Conservation (phyloP, 1,140 invertebrate species). For the Monochamus saltuarius region DNA sequence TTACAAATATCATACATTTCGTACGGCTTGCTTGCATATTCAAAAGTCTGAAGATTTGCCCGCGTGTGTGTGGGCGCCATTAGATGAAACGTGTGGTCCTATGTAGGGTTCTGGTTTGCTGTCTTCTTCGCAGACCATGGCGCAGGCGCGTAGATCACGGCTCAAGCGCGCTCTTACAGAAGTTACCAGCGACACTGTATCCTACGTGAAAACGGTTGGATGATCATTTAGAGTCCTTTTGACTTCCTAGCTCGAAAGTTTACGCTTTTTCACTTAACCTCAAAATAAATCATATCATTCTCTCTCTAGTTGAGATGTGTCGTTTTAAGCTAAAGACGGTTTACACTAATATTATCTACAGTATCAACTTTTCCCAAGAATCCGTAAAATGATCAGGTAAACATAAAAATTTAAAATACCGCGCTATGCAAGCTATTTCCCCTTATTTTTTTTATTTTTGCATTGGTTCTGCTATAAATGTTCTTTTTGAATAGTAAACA, state of each 20-base stretch:
- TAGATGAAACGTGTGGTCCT: constrained; percentile 33
- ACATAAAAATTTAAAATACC: constrained; percentile 19
- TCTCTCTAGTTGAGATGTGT: constrained; percentile 19
- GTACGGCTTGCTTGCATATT: no score
- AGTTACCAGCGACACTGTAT: constrained; percentile 82
- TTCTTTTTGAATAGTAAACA: no score
- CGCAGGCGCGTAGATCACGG: constrained; percentile 76
- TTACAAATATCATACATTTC: no score
- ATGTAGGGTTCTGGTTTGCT: constrained; percentile 59
- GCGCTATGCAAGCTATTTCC: constrained; percentile 9
- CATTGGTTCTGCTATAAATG: not conserved
- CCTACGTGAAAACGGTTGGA: constrained; percentile 83
- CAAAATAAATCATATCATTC: constrained; percentile 21
- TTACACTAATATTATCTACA: constrained; percentile 19
- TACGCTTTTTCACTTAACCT: constrained; percentile 39
- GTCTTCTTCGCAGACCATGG: constrained; percentile 80
- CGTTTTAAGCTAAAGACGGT: constrained; percentile 19
- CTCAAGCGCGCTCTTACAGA: constrained; percentile 84
- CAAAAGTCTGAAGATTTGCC: no score
- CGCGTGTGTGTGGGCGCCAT: not conserved
- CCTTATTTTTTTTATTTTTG: not conserved
- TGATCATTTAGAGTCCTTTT: constrained; percentile 35
- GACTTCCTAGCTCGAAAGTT: constrained; percentile 35
- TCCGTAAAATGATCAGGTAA: constrained; percentile 30
- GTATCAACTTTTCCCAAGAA: constrained; percentile 24